Conservation (phyloP, 2,113 vertebrate genomes). For the Drymodes brunneopygia region DNA sequence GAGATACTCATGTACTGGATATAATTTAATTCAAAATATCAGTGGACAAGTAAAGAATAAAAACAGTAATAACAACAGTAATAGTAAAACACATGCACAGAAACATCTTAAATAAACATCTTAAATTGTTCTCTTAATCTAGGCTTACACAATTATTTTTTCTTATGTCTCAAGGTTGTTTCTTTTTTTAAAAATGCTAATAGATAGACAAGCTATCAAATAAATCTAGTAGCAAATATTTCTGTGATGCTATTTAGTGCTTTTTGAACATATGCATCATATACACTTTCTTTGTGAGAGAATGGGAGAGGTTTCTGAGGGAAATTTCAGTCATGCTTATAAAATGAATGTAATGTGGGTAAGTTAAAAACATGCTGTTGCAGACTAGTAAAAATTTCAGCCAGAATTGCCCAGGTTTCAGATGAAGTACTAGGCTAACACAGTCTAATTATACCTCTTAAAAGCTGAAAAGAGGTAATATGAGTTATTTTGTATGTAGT, state of each 20-base stretch:
- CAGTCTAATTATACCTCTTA: not conserved
- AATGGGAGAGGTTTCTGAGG: not conserved
- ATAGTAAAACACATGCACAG: not conserved
- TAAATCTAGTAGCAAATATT: not conserved
- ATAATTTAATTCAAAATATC: not conserved
- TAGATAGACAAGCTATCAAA: not conserved
- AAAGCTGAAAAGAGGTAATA: not conserved
- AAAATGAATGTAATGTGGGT: not conserved
- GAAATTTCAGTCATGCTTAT: not conserved
- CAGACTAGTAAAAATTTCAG: not conserved
- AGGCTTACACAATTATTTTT: not conserved
- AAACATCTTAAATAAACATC: not conserved
- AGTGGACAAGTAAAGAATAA: not conserved
- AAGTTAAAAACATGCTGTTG: not conserved
- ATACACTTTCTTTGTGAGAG: not conserved
- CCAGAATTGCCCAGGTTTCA: not conserved
- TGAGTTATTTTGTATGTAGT: not conserved
- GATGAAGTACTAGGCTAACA: not conserved
- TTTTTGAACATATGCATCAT: not conserved
- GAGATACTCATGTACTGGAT: not conserved
- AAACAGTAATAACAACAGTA: not conserved
- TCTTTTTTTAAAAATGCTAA: not conserved
- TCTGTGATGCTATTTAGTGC: not conserved
- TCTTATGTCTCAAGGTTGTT: not conserved
- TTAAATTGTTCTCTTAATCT: not conserved